Base-by-base conservation (phyloP, 2,797 vertebrate genomes). In the Rhinogobio ventralis region DNA sequence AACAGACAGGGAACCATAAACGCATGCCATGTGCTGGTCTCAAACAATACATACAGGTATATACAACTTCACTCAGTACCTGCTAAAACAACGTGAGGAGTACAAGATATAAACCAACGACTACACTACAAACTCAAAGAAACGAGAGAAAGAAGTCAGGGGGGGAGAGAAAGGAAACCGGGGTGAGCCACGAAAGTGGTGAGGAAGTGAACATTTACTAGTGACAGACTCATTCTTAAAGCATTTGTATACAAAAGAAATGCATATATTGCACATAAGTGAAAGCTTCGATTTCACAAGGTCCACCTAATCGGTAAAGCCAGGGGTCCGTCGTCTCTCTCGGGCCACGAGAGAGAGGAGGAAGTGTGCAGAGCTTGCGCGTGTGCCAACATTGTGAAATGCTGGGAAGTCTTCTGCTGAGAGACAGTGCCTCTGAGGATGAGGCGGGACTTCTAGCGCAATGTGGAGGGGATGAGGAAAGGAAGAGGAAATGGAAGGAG, bases 61-160 rank as follows among this genome's bases (percentile, higher is more conserved):
- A 96, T 96, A 98, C 97, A 98, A 95, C 95, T 93, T 97, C 97
- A 98, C 96, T 97, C 97, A 97, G 97, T 98, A 99, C 98, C 98
- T 97, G 97, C 96, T 98, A 97, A 98, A 98, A 98, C 95, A 95
- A 97, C 94, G 97, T 97, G 97, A 97, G 94, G 92, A 94, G 94
- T 96, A 97, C 92, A 96, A 95, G 95, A 94, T 94, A 96, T 95
- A 97, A 96, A 94, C 92, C 82, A 92, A 87, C 86, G 84, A 94
- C 96, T 96, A 95, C 94, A 96, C 96, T 96, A 97, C 95, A 96
- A 96, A 96, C 94, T 92, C 93, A 92, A 95, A 93, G 92, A 89
- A 92, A 89, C 82, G 87, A 89, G 93, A 92, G 93, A 85, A 81
- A 60, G 19, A 19, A 53, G 64, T 2, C 57, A 15, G 42, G 49